phyloP scores from a whole-genome alignment of 2,888 invertebrate species.

The Hecatera dysodea region DNA sequence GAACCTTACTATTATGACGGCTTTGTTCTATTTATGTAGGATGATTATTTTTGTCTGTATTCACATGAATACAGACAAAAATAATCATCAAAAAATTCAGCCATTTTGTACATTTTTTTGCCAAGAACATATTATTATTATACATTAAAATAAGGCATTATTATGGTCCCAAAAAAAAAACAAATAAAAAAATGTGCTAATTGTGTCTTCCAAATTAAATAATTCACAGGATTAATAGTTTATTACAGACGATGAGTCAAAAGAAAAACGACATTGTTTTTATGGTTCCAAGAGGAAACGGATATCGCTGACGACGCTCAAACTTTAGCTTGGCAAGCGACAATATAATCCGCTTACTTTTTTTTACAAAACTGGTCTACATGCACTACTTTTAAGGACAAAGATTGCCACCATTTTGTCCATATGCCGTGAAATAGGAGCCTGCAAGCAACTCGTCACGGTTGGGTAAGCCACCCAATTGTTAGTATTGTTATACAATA shows the following conservation, averaged over 20 bases:
- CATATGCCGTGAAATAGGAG: conserved; percentile 59
- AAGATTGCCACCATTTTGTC: conserved; percentile 39
- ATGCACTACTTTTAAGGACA: conserved; percentile 45
- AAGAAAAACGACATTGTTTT: conserved; percentile 20
- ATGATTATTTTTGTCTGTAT: no score
- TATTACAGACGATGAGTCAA: conserved; percentile 24
- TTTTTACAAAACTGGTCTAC: conserved; percentile 27
- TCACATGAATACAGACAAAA: neutral
- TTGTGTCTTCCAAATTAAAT: neutral
- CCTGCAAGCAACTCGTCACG: conserved; percentile 40
- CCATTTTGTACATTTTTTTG: no score
- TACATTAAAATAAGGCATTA: no score
- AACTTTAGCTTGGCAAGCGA: conserved; percentile 23
- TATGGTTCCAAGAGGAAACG: conserved; percentile 22
- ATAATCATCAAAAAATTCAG: no score
- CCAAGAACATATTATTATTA: neutral
- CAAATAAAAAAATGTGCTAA: neutral
- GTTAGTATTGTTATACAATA: conserved; percentile 49
- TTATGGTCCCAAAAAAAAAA: neutral
- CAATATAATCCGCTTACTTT: conserved; percentile 32
- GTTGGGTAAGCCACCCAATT: conserved; percentile 59
- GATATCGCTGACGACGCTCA: conserved; percentile 30
- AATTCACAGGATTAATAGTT: conserved; percentile 21
- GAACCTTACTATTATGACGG: conserved; percentile 22
- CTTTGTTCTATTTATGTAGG: conserved; percentile 16